Evolutionary conservation across 1,140 invertebrate species (phyloP).

Genomic region (Reticulitermes speratus): DNA sequence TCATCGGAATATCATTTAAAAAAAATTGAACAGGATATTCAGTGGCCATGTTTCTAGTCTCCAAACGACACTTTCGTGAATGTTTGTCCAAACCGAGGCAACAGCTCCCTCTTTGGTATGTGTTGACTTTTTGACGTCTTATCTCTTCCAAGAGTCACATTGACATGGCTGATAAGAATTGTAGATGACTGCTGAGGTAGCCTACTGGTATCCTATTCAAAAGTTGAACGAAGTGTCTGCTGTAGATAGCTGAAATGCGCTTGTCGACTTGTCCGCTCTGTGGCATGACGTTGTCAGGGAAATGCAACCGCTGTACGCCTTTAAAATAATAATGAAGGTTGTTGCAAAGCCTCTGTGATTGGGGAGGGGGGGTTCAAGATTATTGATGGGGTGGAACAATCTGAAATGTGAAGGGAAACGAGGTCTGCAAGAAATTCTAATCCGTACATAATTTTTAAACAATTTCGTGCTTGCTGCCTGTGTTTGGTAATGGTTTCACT

Average conservation of each 20-base stretch:
- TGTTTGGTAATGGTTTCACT: no score
- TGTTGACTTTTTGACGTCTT: constrained; percentile 2
- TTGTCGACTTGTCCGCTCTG: not conserved
- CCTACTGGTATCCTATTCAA: not conserved
- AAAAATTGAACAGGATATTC: not conserved
- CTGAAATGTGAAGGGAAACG: no score
- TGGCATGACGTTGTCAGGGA: not conserved
- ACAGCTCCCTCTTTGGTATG: not conserved
- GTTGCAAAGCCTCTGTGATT: no score
- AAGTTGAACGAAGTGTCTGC: not conserved
- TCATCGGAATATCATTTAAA: not conserved
- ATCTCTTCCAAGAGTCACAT: not conserved
- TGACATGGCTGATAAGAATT: not conserved
- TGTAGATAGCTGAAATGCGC: not conserved
- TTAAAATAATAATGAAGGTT: no score
- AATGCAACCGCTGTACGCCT: not conserved
- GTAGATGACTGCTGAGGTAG: not conserved
- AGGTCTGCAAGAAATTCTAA: no score
- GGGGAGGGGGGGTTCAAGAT: not conserved
- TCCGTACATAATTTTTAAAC: no score
- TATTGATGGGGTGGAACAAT: not conserved
- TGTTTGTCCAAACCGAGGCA: not conserved
- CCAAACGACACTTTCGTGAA: not conserved
- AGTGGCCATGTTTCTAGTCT: not conserved
- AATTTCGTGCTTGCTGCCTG: no score